Percentiles rank a stretch among this genome's conserved stretches.
phyloP scores from a whole-genome alignment of 1,140 invertebrate species.

The Ptiloglossa arizonensis region DNA sequence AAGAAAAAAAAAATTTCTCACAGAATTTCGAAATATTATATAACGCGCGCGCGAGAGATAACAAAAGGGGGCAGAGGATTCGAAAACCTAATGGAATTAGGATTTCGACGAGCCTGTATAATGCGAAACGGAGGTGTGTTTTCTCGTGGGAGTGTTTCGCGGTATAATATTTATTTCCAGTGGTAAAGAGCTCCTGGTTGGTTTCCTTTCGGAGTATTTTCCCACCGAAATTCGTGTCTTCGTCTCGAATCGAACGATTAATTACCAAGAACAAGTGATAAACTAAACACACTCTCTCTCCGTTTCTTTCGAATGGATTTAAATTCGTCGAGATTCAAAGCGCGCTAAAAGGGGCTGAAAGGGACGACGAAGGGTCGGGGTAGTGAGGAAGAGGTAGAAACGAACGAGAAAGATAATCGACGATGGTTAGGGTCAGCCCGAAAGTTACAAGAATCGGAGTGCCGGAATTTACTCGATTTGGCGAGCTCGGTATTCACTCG shows the following conservation, averaged over 20 bases:
- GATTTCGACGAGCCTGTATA: conserved; percentile 68
- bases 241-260: not conserved
- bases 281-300: too few species aligned
- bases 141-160: conserved; percentile 50
- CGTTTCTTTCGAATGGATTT: conserved; percentile 9
- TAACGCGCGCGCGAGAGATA: too few species aligned
- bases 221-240: too few species aligned
- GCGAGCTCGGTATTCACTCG: conserved; percentile 58
- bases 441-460: conserved; percentile 60
- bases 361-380: not conserved
- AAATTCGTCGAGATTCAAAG: not conserved
- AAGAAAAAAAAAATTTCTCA: too few species aligned
- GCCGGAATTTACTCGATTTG: conserved; percentile 64
- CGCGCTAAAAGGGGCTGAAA: not conserved
- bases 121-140: conserved; percentile 59
- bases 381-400: not conserved
- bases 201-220: too few species aligned
- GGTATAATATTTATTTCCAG: too few species aligned
- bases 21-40: too few species aligned
- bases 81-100: conserved; percentile 68
- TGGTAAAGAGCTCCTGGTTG: too few species aligned
- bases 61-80: too few species aligned
- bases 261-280: not conserved
- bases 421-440: conserved; percentile 38
- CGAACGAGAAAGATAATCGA: conserved; percentile 47